Base-by-base conservation (phyloP, 2,113 vertebrate genomes). In the Chrysemys picta region DNA sequence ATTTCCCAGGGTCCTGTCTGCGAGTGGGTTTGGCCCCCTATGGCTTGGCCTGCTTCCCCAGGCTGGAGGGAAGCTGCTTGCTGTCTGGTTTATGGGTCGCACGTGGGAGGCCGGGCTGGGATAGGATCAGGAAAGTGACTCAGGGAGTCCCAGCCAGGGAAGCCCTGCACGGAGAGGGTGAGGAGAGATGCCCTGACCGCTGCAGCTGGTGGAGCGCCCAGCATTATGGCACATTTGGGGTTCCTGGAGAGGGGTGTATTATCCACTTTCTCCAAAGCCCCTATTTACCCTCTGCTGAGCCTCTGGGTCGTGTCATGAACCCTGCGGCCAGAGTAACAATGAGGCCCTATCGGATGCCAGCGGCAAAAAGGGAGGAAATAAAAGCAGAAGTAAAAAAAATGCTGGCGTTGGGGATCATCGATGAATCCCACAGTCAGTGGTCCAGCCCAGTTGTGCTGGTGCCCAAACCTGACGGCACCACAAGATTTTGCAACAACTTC, bases 31-130 rank as follows among this genome's bases (percentile, higher is more conserved):
- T 69, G 62, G 56, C 56, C 56, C 24, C 24, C 10, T 57, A 5
- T 24, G 24, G 56, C 56, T 27, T 57, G 56, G 62, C 35, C 7
- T 16, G 27, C 3, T 78, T 22, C 11, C 11, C 19, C n/a, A 49
- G 21, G 62, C 2, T 22, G 54, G 17, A 27, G 13, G 84, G 27
- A 79, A 72, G 22, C 5, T n/a, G 12, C 24, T 10, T 89, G 72
- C 52, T 42, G 3, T 31, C 0, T 0, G 6, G 35, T 19, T 69
- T 17, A 14, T 8, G 7, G 10, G 56, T 24, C 21, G 65, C 19
- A 59, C 49, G 25, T 27, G 16, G 29, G 12, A 59, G 35, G 24
- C 21, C 80, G 59, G 35, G 27, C 6, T 22, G 65, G 24, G 14
- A n/a, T n/a, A 89, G 12, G 8, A 47, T 8, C 17, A 49, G 0